These are phyloP conservation scores for Cichladusa arquata DNA, from an alignment of 2,113 vertebrate genomes.

Conservation along the genomic window DNA sequence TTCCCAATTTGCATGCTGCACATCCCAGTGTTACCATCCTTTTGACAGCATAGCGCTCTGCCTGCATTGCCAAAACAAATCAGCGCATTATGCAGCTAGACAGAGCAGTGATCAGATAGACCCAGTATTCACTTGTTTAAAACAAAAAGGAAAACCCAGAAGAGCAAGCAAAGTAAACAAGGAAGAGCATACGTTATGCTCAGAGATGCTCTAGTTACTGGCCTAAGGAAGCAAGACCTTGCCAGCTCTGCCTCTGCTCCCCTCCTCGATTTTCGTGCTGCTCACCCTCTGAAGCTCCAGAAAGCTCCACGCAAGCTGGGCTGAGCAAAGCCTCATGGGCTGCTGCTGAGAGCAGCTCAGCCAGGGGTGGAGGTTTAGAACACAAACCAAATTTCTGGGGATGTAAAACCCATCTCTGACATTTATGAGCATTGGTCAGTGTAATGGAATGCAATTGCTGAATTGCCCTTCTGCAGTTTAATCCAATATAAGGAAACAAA, in stretches of 20 bases:
- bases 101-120: not conserved
- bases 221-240: not conserved
- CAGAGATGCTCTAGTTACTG: not conserved
- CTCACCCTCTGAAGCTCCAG: not conserved
- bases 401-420: not conserved
- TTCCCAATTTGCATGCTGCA: not conserved
- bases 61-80: constrained; percentile 5
- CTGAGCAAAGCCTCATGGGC: not conserved
- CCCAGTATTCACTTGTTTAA: not conserved
- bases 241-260: not conserved
- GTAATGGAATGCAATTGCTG: not conserved
- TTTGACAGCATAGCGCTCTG: not conserved
- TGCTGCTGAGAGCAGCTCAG: not conserved
- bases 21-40: not conserved
- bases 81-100: not conserved
- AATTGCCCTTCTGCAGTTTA: not conserved
- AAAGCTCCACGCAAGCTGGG: fast-evolving
- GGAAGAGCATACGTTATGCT: not conserved
- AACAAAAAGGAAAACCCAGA: not conserved
- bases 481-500: not conserved
- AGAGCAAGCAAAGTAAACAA: not conserved
- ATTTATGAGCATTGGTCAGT: not conserved
- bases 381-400: not conserved
- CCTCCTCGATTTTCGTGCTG: fast-evolving
- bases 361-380: not conserved